Base-by-base conservation (phyloP, 2,113 vertebrate genomes). In the Nesospiza acunhae region DNA sequence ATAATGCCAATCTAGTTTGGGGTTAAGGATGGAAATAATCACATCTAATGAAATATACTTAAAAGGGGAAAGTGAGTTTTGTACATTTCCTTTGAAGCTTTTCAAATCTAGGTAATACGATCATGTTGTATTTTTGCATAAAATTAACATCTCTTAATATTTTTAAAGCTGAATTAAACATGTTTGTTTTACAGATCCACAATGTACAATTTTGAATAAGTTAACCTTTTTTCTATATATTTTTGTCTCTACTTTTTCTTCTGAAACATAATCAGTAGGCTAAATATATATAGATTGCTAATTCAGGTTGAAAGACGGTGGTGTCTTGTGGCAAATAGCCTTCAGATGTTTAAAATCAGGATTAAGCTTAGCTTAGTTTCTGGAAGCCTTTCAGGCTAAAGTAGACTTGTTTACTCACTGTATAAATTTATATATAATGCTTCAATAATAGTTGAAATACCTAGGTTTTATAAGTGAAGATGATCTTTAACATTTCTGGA, bases 261-360 rank as follows among this genome's bases (percentile, higher is more conserved):
- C 53, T 53, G 53, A 87, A 91, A 39, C 9, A 3, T 72, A 77
- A 60, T 42, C 42, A 39, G 1, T 70, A 35, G 50, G 31, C 20
- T 70, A n/a, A n/a, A 30, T 55, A 13, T 70, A 33, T 55, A 14
- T 78, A 72, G 81, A 44, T 39, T 18, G 37, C 44, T 85, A 56
- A 64, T 66, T 75, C 10, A 41, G 41, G 39, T 92, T 76, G 80
- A 72, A 90, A 79, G 37, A 42, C 42, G 64, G 42, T 84, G 52
- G 33, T 87, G 20, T 70, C 80, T 85, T 75, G 11, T 76, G 73
- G n/a, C 60, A 96, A 91, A 95, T 88, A 73, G 13, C 68, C 53
- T 91, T 81, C 86, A 95, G 60, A 74, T 92, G 23, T 73, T 92
- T 97, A 83, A 93, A 94, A 91, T 52, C 56, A 78, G 64, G 67